Conservation (phyloP, 1,140 invertebrate genomes). For the Hermetia illucens region DNA sequence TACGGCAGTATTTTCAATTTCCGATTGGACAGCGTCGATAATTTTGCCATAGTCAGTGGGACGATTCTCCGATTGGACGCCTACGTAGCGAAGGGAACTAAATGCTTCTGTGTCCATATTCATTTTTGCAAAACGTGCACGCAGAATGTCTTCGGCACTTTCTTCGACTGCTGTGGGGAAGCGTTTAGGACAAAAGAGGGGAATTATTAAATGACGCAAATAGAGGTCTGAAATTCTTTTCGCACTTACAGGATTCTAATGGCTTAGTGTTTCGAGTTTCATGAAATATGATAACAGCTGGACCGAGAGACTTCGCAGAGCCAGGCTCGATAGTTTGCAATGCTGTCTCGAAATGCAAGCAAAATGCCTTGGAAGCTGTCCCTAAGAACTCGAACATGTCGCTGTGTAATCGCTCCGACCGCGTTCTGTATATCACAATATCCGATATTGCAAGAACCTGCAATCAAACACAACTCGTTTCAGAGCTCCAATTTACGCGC, state of each 20-base stretch:
- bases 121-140: slow-evolving; percentile 44
- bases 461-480: slow-evolving; percentile 3
- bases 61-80: slow-evolving; percentile 30
- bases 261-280: slow-evolving; percentile 56
- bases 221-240: neutral
- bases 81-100: slow-evolving; percentile 41
- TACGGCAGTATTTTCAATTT: slow-evolving; percentile 52
- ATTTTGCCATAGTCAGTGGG: slow-evolving; percentile 42
- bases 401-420: slow-evolving; percentile 58
- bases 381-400: slow-evolving; percentile 72
- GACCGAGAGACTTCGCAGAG: slow-evolving; percentile 44
- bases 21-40: slow-evolving; percentile 34
- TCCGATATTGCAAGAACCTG: slow-evolving; percentile 65
- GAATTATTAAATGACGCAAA: neutral
- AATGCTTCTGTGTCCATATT: slow-evolving; percentile 54
- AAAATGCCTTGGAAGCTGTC: slow-evolving; percentile 60
- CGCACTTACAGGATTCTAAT: slow-evolving; percentile 16
- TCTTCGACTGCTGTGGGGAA: slow-evolving; percentile 34
- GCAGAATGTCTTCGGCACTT: slow-evolving; percentile 51
- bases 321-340: slow-evolving; percentile 35
- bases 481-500: neutral
- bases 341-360: slow-evolving; percentile 55
- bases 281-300: slow-evolving; percentile 66
- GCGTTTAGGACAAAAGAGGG: slow-evolving; percentile 5
- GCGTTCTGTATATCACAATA: slow-evolving; percentile 65